Percentiles rank a stretch among this genome's conserved stretches.
These are phyloP conservation scores for Criorhina ranunculi DNA, from an alignment of 2,888 invertebrate species.

Conservation along the genomic window DNA sequence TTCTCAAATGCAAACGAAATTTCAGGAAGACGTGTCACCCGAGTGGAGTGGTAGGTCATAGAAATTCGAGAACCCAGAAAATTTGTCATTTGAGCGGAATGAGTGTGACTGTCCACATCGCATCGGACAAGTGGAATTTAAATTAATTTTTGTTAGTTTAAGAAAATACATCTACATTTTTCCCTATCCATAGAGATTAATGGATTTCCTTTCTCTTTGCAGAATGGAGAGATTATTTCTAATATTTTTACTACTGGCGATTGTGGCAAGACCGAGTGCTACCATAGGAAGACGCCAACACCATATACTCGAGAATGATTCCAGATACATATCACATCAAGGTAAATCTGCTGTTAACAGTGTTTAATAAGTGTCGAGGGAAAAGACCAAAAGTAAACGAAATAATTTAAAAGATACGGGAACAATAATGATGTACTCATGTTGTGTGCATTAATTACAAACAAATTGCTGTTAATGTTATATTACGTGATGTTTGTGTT, in stretches of 20 bases:
- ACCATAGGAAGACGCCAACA: conserved; percentile 31
- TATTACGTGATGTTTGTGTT: conserved; percentile 13
- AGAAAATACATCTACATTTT: neutral
- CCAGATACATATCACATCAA: conserved; percentile 84
- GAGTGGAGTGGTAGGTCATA: conserved; percentile 24
- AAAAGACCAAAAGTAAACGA: neutral
- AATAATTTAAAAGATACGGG: neutral
- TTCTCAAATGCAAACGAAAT: conserved; percentile 1
- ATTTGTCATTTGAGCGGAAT: conserved; percentile 44
- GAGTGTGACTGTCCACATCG: conserved; percentile 48
- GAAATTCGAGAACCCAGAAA: conserved; percentile 26
- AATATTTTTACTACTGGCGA: conserved; percentile 42
- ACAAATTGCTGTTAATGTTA: conserved; percentile 49
- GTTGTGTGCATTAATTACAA: conserved; percentile 15
- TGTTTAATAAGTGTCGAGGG: neutral
- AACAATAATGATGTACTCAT: conserved; percentile 2
- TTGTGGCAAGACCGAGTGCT: conserved; percentile 27
- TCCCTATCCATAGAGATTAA: neutral
- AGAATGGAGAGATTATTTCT: conserved; percentile 56
- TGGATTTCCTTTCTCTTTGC: conserved; percentile 34
- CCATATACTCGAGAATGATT: conserved; percentile 81
- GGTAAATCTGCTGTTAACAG: conserved; percentile 78
- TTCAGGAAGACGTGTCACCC: conserved; percentile 9
- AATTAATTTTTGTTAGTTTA: conserved; percentile 13
- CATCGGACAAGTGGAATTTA: conserved; percentile 36